Percentiles rank a stretch among this genome's conserved stretches.
Conservation (phyloP, 2,797 vertebrate genomes). For the Schizopygopsis pylzovi region DNA sequence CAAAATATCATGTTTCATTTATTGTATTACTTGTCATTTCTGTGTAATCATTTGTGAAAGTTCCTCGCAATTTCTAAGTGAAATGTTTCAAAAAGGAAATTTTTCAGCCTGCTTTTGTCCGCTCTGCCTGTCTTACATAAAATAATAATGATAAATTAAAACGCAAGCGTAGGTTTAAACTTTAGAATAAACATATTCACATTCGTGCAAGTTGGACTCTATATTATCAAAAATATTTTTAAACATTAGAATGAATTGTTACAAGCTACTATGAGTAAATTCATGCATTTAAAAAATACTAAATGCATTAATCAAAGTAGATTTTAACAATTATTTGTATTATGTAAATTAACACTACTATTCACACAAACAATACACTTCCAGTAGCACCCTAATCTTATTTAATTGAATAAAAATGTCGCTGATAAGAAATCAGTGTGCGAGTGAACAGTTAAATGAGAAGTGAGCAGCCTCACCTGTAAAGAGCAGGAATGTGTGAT, state of each 20-base stretch:
- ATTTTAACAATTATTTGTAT: neutral
- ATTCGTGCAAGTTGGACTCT: too few relatives aligned
- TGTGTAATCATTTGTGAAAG: neutral
- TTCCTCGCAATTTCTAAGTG: neutral
- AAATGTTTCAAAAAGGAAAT: too few relatives aligned
- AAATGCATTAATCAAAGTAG: neutral
- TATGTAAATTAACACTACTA: neutral
- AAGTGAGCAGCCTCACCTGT: constrained; percentile 70
- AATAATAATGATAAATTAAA: neutral
- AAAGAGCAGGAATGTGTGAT: constrained; percentile 71
- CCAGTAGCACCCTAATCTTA: too few relatives aligned
- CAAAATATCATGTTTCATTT: neutral
- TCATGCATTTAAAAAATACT: neutral
- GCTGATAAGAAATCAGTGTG: constrained; percentile 6
- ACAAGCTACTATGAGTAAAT: neutral
- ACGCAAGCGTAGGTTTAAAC: neutral
- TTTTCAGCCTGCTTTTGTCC: neutral
- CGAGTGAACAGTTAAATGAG: neutral
- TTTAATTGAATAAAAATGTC: constrained; percentile 3
- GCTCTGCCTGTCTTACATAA: neutral
- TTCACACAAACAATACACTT: neutral
- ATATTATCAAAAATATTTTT: neutral
- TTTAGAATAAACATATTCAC: too few relatives aligned
- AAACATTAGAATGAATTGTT: neutral
- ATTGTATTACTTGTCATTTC: neutral